These are phyloP conservation scores for Brotogeris chrysoptera DNA, from an alignment of 2,797 vertebrate genomes.

Conservation along the genomic window DNA sequence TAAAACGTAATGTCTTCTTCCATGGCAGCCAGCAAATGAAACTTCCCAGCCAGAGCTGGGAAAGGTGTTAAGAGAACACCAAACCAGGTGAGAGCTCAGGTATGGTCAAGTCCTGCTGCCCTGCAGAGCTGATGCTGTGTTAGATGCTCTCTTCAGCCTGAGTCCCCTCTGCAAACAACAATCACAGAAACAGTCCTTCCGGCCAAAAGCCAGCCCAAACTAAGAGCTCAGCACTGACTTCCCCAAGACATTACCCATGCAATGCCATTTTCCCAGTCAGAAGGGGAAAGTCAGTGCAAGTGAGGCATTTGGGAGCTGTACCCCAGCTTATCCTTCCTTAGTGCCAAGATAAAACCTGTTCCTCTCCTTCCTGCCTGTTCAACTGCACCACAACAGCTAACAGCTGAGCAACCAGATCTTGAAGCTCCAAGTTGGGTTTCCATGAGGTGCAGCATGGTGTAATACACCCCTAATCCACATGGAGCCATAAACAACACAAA, in stretches of 20 bases:
- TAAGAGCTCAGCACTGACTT: neutral
- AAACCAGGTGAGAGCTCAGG: no score
- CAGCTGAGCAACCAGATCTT: neutral
- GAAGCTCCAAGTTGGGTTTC: neutral
- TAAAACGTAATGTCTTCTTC: neutral
- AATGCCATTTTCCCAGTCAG: neutral
- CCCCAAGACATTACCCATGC: neutral
- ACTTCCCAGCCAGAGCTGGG: neutral
- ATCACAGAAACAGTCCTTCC: neutral
- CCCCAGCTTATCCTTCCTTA: neutral
- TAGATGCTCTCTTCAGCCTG: neutral
- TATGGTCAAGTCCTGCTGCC: neutral
- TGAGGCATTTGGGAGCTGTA: neutral
- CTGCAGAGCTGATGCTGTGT: neutral
- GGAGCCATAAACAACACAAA: neutral
- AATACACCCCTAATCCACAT: neutral
- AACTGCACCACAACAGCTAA: neutral
- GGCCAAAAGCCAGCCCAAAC: neutral
- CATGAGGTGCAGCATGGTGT: rapidly evolving
- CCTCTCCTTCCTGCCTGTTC: neutral
- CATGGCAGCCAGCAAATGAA: neutral
- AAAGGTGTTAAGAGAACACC: neutral
- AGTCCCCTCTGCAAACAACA: neutral
- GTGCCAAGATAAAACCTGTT: neutral
- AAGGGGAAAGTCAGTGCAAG: neutral